Evolutionary conservation across 2,888 invertebrate species (phyloP), one percentile per base, ranked within the genome.

Genomic region (Lasioglossum vierecki): DNA sequence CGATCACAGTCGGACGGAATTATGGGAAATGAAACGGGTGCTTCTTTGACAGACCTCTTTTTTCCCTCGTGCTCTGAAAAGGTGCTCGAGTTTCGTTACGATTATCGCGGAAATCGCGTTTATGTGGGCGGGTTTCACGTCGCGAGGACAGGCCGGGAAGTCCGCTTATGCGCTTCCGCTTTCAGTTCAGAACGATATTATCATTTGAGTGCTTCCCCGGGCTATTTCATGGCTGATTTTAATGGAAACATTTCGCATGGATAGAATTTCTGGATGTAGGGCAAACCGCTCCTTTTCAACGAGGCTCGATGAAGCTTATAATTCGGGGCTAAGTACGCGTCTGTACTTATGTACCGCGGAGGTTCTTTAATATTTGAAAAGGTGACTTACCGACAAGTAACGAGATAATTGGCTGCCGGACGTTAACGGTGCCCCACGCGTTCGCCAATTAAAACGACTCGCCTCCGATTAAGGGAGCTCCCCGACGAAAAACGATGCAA

Each of bases 281-380:
- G 46, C 80, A 39, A 72, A 76, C 71, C 60, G 35, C 35, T 71
- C 71, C 80, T 76, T 81, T 81, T 46, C 76, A 70, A 63, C 35
- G 49, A 8, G 35, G n/a, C 83, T 46, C 80, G 84, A 80, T 57
- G 80, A 71, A 70, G 76, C 84, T 80, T 80, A 74, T 85, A 84
- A 84, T 79, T 84, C 71, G 80, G 44, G 39, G 76, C 76, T 71
- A 70, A 76, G 80, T 80, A 76, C 76, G 70, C 71, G 76, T 18
- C 46, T 15, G 46, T 72, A 46, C 70, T 71, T 72, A 72, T 13
- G 70, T 39, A 53, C 57, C 46, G 15, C 79, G 18, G 9, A 18
- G 30, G 39, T 80, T 81, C 53, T 70, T 81, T 49, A 74, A 74
- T 30, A 70, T 53, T 63, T 39, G 11, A 77, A 49, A 57, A 63